Conservation (phyloP, 2,888 invertebrate genomes). For the Amphipyra tragopoginis region DNA sequence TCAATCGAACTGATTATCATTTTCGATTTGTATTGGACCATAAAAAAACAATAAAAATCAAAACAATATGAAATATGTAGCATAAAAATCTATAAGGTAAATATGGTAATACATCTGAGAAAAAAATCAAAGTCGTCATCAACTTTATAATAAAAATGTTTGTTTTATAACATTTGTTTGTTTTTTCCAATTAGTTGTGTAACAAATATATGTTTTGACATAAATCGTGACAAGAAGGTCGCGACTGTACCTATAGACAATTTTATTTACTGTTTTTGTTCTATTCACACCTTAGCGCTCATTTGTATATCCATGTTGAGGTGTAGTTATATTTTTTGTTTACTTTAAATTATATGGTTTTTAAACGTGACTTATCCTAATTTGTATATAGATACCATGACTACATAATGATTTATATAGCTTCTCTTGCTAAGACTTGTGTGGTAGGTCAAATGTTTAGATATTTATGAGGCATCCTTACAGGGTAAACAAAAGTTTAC, state of each 20-base stretch:
- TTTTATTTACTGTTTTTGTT: constrained; percentile 34
- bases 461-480: constrained; percentile 3
- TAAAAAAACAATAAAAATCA: no score
- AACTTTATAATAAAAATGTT: constrained; percentile 1
- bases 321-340: constrained; percentile 46
- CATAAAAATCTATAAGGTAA: no score
- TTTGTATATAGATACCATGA: constrained; percentile 18
- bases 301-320: constrained; percentile 16
- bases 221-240: neutral
- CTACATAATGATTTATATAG: constrained; percentile 3
- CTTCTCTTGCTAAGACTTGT: neutral
- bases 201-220: constrained; percentile 24
- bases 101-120: constrained; percentile 10
- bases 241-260: neutral
- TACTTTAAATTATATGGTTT: constrained; percentile 33
- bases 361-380: constrained; percentile 44
- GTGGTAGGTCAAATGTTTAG: constrained; percentile 6
- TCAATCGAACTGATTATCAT: no score
- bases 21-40: no score
- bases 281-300: constrained; percentile 17
- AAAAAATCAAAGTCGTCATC: constrained; percentile 9
- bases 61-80: no score
- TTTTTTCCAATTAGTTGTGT: constrained; percentile 4
- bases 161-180: neutral
- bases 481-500: neutral